Base-by-base conservation (phyloP, 92 coral and sea anemone species). In the Ricordea florida region DNA sequence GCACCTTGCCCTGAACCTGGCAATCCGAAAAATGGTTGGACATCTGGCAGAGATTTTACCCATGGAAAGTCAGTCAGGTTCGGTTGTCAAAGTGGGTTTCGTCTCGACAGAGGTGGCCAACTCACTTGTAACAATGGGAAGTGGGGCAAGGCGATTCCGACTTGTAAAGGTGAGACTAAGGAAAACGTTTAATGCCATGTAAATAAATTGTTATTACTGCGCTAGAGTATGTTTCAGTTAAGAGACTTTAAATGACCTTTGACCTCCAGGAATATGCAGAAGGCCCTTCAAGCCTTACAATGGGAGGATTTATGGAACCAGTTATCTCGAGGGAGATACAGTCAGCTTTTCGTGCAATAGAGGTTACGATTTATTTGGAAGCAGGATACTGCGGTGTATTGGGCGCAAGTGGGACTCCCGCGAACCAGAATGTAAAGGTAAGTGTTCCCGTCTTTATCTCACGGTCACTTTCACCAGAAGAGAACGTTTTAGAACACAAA, bases 141-240 rank as follows among this genome's bases (percentile, higher is more conserved):
- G 20, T 86, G 91, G 91, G 32, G 34, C 79, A 13, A 42, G 2
- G 59, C 32, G 0, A 34, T 64, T 20, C 81, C 90, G 2, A 68
- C 35, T 6, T 84, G 90, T 42, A 40, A 77, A 40, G 90, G 90
- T 84, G 22, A 51, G 79, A n/a, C 10, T 28, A 82, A 30, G 88
- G 76, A 21, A 23, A 5, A 13, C 62, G 2, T 0, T 47, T 47
- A 17, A 15, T 44, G 14, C 21, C 16, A 14, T 43, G 5, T 43
- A 4, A 43, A 7, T 14, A 13, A 13, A 21, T 1, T 15, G 4
- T 43, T 43, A 14, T 21, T 21, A 43, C 17, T 43, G 16, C 0
- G 4, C 14, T 43, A 4, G 16, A 43, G 13, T 7, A 14, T 0
- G 49, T 21, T n/a, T n/a, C 11, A 10, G 4, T 1, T 0, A 43